These are phyloP conservation scores for Gymnocheta viridis DNA, from an alignment of 2,888 invertebrate genomes.

Conservation along the genomic window DNA sequence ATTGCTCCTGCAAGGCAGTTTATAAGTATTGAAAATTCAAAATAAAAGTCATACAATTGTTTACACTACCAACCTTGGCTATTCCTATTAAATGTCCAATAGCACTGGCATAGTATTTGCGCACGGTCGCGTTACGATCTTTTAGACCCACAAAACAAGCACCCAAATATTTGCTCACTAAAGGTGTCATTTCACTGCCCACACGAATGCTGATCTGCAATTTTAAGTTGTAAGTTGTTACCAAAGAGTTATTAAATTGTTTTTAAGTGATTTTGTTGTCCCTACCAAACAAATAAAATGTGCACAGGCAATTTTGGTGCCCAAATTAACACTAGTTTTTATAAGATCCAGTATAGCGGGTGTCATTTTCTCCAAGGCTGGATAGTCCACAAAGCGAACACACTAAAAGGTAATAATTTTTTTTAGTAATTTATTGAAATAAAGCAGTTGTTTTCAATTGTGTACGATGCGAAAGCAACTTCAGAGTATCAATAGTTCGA, in stretches of 20 bases:
- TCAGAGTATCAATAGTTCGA: too few species aligned
- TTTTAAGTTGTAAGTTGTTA: neutral
- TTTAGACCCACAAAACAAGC: conserved; percentile 87
- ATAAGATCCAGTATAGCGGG: conserved; percentile 92
- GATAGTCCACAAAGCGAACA: conserved; percentile 88
- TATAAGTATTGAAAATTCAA: neutral
- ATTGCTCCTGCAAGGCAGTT: conserved; percentile 81
- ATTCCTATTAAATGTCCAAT: conserved; percentile 92
- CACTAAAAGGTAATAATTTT: conserved; percentile 81
- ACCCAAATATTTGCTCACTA: conserved; percentile 84
- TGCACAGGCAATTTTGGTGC: conserved; percentile 91
- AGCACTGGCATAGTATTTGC: conserved; percentile 92
- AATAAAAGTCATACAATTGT: neutral
- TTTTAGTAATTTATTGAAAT: neutral
- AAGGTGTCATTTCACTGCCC: conserved; percentile 83
- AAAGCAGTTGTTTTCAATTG: too few species aligned
- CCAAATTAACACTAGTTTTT: conserved; percentile 90
- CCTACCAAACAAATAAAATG: conserved; percentile 88
- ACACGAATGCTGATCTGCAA: conserved; percentile 82
- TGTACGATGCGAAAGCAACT: too few species aligned
- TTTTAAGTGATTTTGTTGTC: neutral
- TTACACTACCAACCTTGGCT: conserved; percentile 85
- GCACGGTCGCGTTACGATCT: conserved; percentile 91
- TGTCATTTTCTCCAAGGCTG: conserved; percentile 89
- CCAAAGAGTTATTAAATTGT: neutral